phyloP scores from a whole-genome alignment of 2,888 invertebrate genomes.

The Drosophila testacea region DNA sequence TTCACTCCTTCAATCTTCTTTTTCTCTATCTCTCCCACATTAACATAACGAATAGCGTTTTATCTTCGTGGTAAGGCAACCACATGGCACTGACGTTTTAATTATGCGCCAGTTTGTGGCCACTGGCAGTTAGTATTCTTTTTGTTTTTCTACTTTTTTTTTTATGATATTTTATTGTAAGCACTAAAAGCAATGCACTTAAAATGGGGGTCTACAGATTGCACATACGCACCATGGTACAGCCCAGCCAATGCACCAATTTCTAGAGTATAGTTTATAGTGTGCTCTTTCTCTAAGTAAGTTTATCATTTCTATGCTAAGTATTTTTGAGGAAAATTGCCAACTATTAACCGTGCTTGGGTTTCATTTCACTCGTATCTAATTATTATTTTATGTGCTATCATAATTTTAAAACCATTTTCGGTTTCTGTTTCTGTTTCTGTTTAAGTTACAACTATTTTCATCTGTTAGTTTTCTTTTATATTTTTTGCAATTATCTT shows the following conservation, averaged over 20 bases:
- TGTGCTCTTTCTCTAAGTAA: constrained; percentile 33
- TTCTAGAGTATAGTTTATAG: constrained; percentile 1
- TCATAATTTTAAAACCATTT: constrained; percentile 26
- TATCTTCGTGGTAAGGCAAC: constrained; percentile 64
- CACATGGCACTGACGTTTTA: constrained; percentile 77
- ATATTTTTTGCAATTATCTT: constrained; percentile 68
- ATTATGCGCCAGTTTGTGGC: constrained; percentile 72
- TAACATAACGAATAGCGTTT: constrained; percentile 59
- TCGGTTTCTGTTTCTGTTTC: constrained; percentile 24
- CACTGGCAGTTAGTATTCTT: constrained; percentile 35
- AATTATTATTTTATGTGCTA: constrained; percentile 19
- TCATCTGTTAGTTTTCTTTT: constrained; percentile 23
- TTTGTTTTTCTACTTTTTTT: constrained; percentile 13
- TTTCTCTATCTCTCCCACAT: constrained; percentile 21
- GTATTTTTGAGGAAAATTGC: constrained; percentile 50
- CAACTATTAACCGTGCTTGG: constrained; percentile 66
- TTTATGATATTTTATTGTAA: constrained; percentile 35
- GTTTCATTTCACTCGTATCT: constrained; percentile 32
- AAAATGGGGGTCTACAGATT: constrained; percentile 35
- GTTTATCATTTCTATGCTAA: constrained; percentile 47
- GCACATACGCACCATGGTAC: constrained; percentile 67
- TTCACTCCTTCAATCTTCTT: no score
- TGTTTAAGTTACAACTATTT: constrained; percentile 7
- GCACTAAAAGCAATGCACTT: constrained; percentile 75
- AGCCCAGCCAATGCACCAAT: constrained; percentile 9